These are phyloP conservation scores for Castor canadensis DNA, from an alignment of 2,113 vertebrate genomes.

Conservation along the genomic window DNA sequence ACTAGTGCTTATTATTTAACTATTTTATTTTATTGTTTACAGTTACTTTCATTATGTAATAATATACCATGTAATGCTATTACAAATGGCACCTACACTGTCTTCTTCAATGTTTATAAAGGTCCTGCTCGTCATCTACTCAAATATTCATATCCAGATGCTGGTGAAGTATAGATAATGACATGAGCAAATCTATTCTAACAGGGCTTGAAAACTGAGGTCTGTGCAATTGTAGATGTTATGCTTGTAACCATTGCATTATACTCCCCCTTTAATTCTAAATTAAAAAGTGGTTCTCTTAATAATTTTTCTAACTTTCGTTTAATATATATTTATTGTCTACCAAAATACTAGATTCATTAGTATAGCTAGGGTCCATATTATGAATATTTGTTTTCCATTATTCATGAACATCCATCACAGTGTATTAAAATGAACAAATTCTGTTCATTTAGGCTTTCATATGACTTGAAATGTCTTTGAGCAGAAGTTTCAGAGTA, in stretches of 20 bases:
- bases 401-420: not conserved
- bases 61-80: not conserved
- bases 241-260: not conserved
- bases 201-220: not conserved
- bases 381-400: not conserved
- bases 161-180: not conserved
- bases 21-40: not conserved
- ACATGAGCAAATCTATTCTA: not conserved
- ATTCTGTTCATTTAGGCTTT: not conserved
- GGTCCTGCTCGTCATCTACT: fast-evolving
- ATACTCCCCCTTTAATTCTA: not conserved
- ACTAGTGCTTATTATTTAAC: not conserved
- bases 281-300: not conserved
- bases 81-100: not conserved
- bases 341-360: not conserved
- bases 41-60: not conserved
- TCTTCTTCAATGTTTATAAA: not conserved
- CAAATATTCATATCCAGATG: not conserved
- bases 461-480: not conserved
- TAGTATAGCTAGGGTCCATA: not conserved
- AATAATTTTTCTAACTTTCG: not conserved
- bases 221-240: not conserved
- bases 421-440: not conserved
- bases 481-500: not conserved
- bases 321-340: not conserved